Percentiles rank a stretch among this genome's conserved stretches.
Evolutionary conservation across 2,797 vertebrate genomes (phyloP).

Genomic region (Intellagama lesueurii): DNA sequence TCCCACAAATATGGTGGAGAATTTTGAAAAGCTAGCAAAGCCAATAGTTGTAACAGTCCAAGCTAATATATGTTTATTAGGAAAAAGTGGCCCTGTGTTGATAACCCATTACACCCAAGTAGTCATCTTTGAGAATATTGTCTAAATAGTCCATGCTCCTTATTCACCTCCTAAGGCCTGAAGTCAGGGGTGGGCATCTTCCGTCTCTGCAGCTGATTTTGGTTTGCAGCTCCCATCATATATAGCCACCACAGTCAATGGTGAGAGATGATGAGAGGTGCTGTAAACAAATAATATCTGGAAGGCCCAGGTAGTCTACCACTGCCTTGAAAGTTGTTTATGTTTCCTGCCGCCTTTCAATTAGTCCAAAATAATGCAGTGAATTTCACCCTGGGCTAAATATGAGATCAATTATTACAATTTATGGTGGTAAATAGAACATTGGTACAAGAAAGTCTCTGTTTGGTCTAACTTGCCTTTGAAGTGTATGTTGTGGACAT

Average conservation of each 20-base stretch:
- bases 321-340: background rate
- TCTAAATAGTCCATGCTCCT: background rate
- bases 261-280: background rate
- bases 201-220: background rate
- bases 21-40: no score
- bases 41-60: background rate
- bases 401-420: constrained; percentile 37
- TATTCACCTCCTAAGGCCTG: background rate
- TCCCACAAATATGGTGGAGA: no score
- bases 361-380: background rate
- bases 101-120: background rate
- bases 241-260: background rate
- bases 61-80: background rate
- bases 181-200: background rate
- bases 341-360: background rate
- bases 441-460: constrained; percentile 44
- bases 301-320: background rate
- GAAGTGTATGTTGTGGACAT: constrained; percentile 25
- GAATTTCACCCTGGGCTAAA: constrained; percentile 8
- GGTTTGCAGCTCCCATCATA: no score
- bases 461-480: constrained; percentile 36
- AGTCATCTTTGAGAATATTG: background rate
- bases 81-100: background rate
- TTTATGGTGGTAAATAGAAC: constrained; percentile 48
- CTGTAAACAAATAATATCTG: background rate